Conservation (phyloP, 2,113 vertebrate species). For the Ptyas mucosa region DNA sequence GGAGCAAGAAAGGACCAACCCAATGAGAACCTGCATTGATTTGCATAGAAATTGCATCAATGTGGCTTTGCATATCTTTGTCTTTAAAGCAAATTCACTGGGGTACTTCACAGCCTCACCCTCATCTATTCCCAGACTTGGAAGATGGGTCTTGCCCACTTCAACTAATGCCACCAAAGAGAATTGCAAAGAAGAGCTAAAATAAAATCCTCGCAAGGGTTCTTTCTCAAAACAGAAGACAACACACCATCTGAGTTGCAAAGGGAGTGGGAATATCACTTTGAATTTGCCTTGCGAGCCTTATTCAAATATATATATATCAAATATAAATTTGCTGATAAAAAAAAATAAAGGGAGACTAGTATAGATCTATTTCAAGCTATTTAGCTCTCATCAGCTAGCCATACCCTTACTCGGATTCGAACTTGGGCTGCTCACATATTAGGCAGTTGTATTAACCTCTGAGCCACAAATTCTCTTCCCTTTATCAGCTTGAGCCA, state of each 20-base stretch:
- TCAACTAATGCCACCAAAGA: not conserved
- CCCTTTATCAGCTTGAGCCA: too few relatives aligned
- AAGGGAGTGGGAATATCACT: not conserved
- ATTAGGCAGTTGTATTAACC: too few relatives aligned
- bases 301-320: too few relatives aligned
- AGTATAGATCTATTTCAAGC: too few relatives aligned
- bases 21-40: not conserved
- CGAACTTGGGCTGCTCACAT: too few relatives aligned
- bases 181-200: not conserved
- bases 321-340: too few relatives aligned
- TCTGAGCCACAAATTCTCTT: too few relatives aligned
- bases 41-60: not conserved
- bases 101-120: not conserved
- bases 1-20: not conserved
- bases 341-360: too few relatives aligned
- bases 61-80: accelerated
- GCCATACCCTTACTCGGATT: too few relatives aligned
- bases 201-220: not conserved
- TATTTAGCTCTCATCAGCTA: too few relatives aligned
- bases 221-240: not conserved
- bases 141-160: not conserved
- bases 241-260: not conserved
- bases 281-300: not conserved
- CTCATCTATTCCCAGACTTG: not conserved
- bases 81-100: not conserved